phyloP scores from a whole-genome alignment of 2,797 vertebrate species.

The Odontamblyopus rebecca region DNA sequence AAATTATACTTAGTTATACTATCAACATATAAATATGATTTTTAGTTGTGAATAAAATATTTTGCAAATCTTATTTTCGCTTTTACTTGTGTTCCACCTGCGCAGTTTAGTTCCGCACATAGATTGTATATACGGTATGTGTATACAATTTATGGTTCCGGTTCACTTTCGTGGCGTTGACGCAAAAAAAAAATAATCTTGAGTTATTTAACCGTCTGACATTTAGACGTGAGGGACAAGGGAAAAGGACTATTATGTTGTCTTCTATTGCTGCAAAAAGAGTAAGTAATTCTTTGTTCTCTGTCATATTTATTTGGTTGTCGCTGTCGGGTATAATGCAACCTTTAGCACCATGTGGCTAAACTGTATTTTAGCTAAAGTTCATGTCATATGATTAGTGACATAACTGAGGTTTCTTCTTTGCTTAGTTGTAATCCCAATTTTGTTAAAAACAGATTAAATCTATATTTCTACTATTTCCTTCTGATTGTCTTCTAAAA shows the following conservation, averaged over 20 bases:
- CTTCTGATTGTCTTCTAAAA: not conserved
- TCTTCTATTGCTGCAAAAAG: constrained; percentile 45
- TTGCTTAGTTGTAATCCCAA: not conserved
- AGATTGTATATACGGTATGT: no score
- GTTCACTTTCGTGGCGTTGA: constrained; percentile 3
- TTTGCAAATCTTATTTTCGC: not conserved
- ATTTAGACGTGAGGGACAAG: constrained; percentile 1
- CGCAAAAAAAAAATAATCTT: constrained; percentile 8
- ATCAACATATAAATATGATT: not conserved
- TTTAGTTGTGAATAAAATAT: not conserved
- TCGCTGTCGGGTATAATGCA: not conserved
- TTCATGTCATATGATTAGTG: not conserved
- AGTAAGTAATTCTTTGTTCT: constrained; percentile 54
- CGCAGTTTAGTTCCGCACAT: not conserved
- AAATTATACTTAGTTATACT: not conserved
- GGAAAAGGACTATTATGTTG: constrained; percentile 46
- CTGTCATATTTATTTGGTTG: not conserved
- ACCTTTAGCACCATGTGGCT: constrained; percentile 3
- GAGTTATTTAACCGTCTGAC: constrained; percentile 37
- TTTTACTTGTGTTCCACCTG: not conserved
- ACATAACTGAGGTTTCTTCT: not conserved
- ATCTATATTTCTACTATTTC: not conserved
- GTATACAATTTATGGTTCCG: not conserved
- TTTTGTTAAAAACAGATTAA: not conserved
- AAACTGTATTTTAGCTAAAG: not conserved